Conservation (phyloP, 2,113 vertebrate genomes). For the Myanophis thanlyinensis region DNA sequence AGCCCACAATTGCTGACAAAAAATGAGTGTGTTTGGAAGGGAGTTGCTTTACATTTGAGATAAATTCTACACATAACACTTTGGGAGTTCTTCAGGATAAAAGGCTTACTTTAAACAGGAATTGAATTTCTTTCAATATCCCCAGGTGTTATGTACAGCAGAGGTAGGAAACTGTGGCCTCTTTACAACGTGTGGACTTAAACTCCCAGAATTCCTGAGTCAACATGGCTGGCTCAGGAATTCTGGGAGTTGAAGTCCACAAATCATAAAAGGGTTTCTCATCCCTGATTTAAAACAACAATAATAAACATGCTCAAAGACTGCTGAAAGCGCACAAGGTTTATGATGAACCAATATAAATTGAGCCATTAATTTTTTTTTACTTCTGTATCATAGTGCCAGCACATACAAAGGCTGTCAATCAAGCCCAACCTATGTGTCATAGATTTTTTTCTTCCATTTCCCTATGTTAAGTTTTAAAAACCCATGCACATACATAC, state of each 20-base stretch:
- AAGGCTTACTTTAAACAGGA: neutral
- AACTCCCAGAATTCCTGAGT: neutral
- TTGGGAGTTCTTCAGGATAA: neutral
- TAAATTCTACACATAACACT: neutral
- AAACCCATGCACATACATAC: constrained; percentile 73
- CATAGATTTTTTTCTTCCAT: neutral
- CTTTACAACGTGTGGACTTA: neutral
- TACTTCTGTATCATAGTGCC: neutral
- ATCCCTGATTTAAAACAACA: neutral
- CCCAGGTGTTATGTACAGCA: neutral
- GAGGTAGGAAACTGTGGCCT: neutral
- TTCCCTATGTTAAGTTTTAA: neutral
- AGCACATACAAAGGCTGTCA: neutral
- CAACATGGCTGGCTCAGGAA: neutral
- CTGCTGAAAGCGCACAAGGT: neutral
- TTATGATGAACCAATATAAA: neutral
- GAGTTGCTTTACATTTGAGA: too few relatives aligned
- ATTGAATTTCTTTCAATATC: neutral
- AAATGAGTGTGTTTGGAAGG: neutral
- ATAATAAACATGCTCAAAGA: neutral
- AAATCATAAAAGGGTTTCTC: neutral
- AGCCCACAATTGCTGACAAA: neutral
- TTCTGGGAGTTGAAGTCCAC: neutral
- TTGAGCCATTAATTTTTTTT: neutral
- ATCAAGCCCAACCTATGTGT: neutral